Base-by-base conservation (phyloP, 2,113 vertebrate genomes). In the Panthera leo region DNA sequence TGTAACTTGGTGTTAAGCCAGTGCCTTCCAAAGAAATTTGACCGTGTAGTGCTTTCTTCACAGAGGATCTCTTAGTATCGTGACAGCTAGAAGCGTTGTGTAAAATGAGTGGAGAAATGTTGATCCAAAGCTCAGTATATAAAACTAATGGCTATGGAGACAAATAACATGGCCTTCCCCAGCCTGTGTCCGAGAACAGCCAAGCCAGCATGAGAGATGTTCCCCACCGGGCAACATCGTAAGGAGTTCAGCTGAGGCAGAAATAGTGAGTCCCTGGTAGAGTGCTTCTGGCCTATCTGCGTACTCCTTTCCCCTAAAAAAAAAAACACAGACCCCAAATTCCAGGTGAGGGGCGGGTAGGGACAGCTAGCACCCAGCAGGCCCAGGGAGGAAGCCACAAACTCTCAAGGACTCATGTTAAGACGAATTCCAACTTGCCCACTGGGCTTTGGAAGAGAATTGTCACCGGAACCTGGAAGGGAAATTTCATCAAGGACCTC, bases 1-100 rank as follows among this genome's bases (percentile, higher is more conserved):
- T 2, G 29, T 10, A 63, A 67, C 61, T 82, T n/a, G 14, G 31
- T 92, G 58, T 76, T 36, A 83, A 91, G 42, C 82, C 9, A 53
- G 29, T 31, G 39, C 55, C 84, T 93, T 88, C 68, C n/a, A 70
- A 79, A 42, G 25, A 70, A 79, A 39, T 88, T 91, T 85, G 83
- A 67, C 76, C 73, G 36, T 19, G 51, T 96, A 51, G 61, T 31
- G 39, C 55, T 68, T 85, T 76, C 78, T 82, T 85, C 12, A 73
- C 61, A 91, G 73, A 82, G 27, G 27, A 15, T 11, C 79, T 83
- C 53, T 65, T 87, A 36, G 76, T 51, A 83, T 10, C 68, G 63
- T 55, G 68, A 84, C 68, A 83, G 39, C 25, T 11, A 68, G 39
- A 34, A 63, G 48, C 39, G 39, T 34, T 78, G 18, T 85, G 18